Evolutionary conservation across 2,113 vertebrate genomes (phyloP).

Genomic region (Pitta sordida): DNA sequence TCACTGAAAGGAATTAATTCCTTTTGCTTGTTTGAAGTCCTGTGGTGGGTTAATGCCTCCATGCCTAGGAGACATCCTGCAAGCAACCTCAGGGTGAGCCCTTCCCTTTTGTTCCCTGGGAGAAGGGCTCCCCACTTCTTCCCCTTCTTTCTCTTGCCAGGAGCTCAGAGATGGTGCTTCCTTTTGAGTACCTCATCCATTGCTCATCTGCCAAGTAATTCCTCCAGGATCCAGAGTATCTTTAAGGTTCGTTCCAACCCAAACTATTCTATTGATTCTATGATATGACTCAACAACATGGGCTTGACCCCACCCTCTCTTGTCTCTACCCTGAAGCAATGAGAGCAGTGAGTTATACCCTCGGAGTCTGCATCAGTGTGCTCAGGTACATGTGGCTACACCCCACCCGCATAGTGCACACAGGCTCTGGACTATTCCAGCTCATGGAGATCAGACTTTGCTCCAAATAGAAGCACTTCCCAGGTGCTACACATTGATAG

Average conservation of each 20-base stretch:
- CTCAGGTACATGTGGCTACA: background rate
- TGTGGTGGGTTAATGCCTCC: background rate
- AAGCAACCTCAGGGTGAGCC: background rate
- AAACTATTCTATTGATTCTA: background rate
- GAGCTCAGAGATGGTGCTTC: background rate
- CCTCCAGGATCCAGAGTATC: background rate
- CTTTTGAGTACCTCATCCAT: background rate
- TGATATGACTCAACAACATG: background rate
- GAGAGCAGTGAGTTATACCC: background rate
- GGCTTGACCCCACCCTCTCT: background rate
- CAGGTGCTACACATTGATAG: background rate
- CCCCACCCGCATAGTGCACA: background rate
- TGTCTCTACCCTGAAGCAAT: background rate
- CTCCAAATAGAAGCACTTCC: background rate
- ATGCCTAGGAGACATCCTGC: background rate
- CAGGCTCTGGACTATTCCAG: background rate
- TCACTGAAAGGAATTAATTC: background rate
- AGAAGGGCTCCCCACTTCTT: background rate
- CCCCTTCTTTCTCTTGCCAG: background rate
- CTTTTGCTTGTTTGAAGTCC: background rate
- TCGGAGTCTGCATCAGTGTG: background rate
- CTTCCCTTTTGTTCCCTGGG: background rate
- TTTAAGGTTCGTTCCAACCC: background rate
- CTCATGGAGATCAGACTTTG: background rate
- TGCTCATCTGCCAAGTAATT: background rate